phyloP scores from a whole-genome alignment of 2,797 vertebrate species.

The Aulostomus chinensis region DNA sequence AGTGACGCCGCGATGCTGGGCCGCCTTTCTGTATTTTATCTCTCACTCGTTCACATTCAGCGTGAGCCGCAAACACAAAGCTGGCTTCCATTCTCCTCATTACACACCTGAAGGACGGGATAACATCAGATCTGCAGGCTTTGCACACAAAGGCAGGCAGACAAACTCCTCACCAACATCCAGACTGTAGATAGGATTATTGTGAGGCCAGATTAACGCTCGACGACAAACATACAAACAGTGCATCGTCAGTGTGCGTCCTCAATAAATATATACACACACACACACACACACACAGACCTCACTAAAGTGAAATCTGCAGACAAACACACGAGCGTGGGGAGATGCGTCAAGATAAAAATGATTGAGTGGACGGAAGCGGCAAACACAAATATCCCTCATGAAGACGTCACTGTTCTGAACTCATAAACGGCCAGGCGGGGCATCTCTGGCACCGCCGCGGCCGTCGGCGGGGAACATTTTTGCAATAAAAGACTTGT shows the following conservation, averaged over 20 bases:
- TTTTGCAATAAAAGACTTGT: conserved; percentile 28
- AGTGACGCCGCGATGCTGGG: too few relatives aligned
- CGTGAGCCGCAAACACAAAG: conserved; percentile 27
- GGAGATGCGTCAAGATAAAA: conserved; percentile 7
- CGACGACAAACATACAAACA: neutral
- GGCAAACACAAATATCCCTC: conserved; percentile 18
- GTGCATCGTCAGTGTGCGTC: neutral
- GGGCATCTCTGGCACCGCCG: neutral
- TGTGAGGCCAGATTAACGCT: conserved; percentile 12
- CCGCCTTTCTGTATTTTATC: conserved; percentile 20
- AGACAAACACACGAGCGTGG: neutral
- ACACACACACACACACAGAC: too few relatives aligned
- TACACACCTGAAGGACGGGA: neutral
- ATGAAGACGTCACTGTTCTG: conserved; percentile 19
- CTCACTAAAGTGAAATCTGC: neutral
- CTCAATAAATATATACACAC: neutral
- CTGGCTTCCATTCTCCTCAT: neutral
- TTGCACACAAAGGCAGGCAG: neutral
- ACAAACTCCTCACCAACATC: neutral
- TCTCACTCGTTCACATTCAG: neutral
- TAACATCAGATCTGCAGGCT: neutral
- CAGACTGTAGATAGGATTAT: neutral
- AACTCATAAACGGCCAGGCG: neutral
- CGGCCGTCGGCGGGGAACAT: conserved; percentile 4
- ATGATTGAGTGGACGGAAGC: conserved; percentile 18